Evolutionary conservation across 2,113 vertebrate genomes (phyloP).

Genomic region (Felis chaus): DNA sequence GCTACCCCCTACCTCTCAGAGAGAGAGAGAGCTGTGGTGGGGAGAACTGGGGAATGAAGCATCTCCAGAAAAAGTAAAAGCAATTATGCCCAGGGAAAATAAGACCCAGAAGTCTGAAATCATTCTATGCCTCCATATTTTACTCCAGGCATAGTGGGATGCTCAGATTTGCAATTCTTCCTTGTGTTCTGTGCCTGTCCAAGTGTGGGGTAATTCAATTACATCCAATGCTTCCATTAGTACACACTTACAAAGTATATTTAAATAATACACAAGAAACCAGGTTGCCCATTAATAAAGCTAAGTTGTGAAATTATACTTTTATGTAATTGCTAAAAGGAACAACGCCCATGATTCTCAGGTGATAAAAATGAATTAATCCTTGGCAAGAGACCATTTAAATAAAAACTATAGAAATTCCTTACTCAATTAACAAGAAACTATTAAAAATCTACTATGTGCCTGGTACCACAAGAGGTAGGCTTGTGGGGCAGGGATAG

Average conservation of each 20-base stretch:
- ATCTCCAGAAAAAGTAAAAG: neutral
- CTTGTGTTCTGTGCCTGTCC: neutral
- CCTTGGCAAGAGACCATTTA: neutral
- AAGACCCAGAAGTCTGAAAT: neutral
- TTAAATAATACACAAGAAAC: neutral
- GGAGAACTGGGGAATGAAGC: neutral
- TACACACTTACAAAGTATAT: neutral
- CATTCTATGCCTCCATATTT: neutral
- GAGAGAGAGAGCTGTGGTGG: neutral
- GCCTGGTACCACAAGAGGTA: neutral
- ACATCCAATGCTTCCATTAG: neutral
- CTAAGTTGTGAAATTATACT: neutral
- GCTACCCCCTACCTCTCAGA: neutral
- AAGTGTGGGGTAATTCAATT: slow-evolving; percentile 29
- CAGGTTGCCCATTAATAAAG: neutral
- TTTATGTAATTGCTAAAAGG: neutral
- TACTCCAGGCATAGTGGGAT: neutral
- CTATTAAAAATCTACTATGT: neutral
- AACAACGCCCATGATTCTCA: neutral
- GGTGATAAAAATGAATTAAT: neutral
- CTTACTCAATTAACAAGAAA: neutral
- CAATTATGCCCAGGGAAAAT: neutral
- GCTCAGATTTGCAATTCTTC: neutral
- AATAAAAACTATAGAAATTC: neutral
- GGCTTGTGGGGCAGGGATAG: neutral